Evolutionary conservation across 2,888 invertebrate species (phyloP), one percentile per base, ranked within the genome.

Genomic region (Celastrina argiolus): DNA sequence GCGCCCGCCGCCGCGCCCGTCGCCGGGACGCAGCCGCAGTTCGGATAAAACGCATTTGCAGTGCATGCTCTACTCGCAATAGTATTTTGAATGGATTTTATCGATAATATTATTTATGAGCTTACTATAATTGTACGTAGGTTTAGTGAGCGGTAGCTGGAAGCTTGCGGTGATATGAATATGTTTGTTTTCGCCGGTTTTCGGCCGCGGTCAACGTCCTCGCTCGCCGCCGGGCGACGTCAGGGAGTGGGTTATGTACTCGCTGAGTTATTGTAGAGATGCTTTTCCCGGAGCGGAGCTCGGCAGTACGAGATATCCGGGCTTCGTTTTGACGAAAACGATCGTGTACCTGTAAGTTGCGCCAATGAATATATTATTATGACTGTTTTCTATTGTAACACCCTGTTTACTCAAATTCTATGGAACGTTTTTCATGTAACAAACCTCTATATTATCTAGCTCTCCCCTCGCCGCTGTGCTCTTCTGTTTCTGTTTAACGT

Each of bases 311-410:
- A 71, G 74, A 77, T 74, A 72, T 78, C 78, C 81, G 77, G 81
- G 82, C 81, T 82, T 76, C 76, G 75, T 81, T 78, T 83, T 81
- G 75, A 78, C 75, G 76, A 81, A 82, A 81, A 71, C 69, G 74
- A 82, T 80, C 77, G 82, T 81, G 88, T 89, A 89, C 90, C 88
- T 89, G 87, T 83, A 69, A 76, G 79, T 85, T 88, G 84, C 84
- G 81, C 84, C 85, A 85, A 85, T 86, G 70, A 83, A 81, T 81
- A 80, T 79, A 82, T 76, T 58, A 22, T 51, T 22, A 51, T 18
- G 56, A 56, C 63, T 69, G 59, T 67, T 63, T 64, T 69, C 67
- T 70, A 67, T 63, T 41, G 34, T 65, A 67, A 51, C 45, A 59
- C 64, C 67, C 64, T 26, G 63, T 69, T 69, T 68, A 64, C 59